These are phyloP conservation scores for Eilema depressum DNA, from an alignment of 2,888 invertebrate genomes.

Conservation along the genomic window DNA sequence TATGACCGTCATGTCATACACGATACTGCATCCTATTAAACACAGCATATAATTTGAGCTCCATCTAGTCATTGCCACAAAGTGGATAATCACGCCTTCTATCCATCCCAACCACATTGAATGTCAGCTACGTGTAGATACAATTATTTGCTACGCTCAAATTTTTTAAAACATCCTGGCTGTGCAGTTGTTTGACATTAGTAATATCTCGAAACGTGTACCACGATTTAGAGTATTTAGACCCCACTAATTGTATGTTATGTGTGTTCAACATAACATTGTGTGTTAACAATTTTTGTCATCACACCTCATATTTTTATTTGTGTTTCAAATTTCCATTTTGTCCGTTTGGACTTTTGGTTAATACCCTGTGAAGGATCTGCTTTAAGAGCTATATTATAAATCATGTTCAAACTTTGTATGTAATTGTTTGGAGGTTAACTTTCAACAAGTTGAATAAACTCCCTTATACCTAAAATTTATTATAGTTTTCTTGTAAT, in stretches of 20 bases:
- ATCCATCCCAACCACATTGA: slow-evolving; percentile 74
- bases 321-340: slow-evolving; percentile 3
- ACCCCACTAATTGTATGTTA: slow-evolving; percentile 22
- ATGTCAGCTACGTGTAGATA: slow-evolving; percentile 74
- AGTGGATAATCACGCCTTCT: slow-evolving; percentile 83
- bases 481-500: too few relatives aligned
- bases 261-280: slow-evolving; percentile 12
- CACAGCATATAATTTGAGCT: slow-evolving; percentile 61
- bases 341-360: slow-evolving; percentile 1
- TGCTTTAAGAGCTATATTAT: background rate
- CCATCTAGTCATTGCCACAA: slow-evolving; percentile 74
- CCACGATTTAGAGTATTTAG: slow-evolving; percentile 23
- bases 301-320: slow-evolving; percentile 11
- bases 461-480: background rate
- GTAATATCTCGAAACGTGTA: slow-evolving; percentile 18
- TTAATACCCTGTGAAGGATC: slow-evolving; percentile 5
- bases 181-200: slow-evolving; percentile 29
- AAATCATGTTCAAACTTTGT: background rate
- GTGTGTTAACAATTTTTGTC: slow-evolving; percentile 15
- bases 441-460: background rate
- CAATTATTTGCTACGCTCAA: slow-evolving; percentile 65
- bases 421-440: background rate
- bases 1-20: background rate
- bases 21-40: slow-evolving; percentile 25
- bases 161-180: slow-evolving; percentile 54